Conservation (phyloP, 2,888 invertebrate genomes). For the Andricus quercusramuli region DNA sequence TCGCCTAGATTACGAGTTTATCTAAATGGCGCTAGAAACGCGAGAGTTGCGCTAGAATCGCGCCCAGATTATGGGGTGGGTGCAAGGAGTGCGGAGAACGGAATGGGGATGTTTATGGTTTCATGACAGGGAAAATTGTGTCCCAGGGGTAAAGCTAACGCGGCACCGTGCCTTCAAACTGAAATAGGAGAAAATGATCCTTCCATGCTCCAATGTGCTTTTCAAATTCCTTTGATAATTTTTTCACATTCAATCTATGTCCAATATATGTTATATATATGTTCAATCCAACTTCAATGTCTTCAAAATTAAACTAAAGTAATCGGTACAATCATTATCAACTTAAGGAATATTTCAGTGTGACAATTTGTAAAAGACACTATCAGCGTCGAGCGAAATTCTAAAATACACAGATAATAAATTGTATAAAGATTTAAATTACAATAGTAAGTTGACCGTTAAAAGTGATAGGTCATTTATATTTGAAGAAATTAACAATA, state of each 20-base stretch:
- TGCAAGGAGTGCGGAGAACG: constrained; percentile 44
- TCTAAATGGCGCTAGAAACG: constrained; percentile 74
- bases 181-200: constrained; percentile 41
- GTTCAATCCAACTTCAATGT: too few species aligned
- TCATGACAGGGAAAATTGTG: constrained; percentile 72
- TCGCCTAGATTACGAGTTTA: constrained; percentile 76
- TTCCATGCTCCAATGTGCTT: not conserved
- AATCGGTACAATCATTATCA: too few species aligned
- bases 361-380: too few species aligned
- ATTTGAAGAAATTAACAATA: too few species aligned
- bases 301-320: too few species aligned
- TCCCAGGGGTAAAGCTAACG: constrained; percentile 58
- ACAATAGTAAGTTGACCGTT: too few species aligned
- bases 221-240: constrained; percentile 8
- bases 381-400: too few species aligned
- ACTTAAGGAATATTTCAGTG: too few species aligned
- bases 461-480: too few species aligned
- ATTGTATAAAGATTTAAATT: too few species aligned
- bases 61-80: constrained; percentile 67
- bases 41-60: constrained; percentile 65
- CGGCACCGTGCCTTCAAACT: constrained; percentile 36
- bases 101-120: constrained; percentile 70
- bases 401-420: too few species aligned
- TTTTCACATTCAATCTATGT: not conserved
- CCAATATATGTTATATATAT: too few species aligned